These are phyloP conservation scores for Odocoileus virginianus DNA, from an alignment of 2,113 vertebrate species.

Conservation along the genomic window DNA sequence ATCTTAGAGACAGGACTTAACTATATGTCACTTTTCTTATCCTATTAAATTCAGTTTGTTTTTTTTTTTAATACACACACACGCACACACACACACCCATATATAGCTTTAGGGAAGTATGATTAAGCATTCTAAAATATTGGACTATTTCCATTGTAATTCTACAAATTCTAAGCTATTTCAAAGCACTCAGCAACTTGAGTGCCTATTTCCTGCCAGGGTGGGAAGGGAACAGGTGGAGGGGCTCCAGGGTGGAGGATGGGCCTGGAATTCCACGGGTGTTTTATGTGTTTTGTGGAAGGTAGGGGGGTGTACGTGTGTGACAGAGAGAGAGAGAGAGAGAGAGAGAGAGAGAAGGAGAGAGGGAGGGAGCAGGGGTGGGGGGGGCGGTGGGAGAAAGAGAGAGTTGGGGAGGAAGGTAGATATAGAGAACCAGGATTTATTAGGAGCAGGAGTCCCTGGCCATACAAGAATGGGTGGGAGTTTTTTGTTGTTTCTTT, in stretches of 20 bases:
- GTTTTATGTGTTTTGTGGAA: neutral
- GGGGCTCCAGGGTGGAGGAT: accelerated
- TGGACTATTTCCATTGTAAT: neutral
- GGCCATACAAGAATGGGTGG: neutral
- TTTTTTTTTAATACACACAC: neutral
- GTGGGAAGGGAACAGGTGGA: neutral
- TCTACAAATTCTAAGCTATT: neutral
- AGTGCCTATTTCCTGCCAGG: neutral
- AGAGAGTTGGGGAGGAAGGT: neutral
- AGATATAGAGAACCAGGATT: neutral
- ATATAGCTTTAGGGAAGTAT: neutral
- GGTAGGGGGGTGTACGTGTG: neutral
- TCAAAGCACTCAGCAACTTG: neutral
- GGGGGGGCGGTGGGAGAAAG: neutral
- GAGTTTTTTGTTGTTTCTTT: neutral
- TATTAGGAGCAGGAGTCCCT: neutral
- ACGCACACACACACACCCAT: too few species aligned
- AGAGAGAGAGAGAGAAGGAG: neutral
- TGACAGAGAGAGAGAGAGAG: neutral
- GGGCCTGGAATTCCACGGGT: neutral
- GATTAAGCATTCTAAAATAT: neutral
- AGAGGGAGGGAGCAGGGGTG: too few species aligned
- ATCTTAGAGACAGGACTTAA: neutral
- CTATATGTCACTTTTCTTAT: neutral
- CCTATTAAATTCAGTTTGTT: neutral